Percentiles rank a stretch among this genome's conserved stretches.
Conservation (phyloP, 2,797 vertebrate genomes). For the Artibeus jamaicensis region DNA sequence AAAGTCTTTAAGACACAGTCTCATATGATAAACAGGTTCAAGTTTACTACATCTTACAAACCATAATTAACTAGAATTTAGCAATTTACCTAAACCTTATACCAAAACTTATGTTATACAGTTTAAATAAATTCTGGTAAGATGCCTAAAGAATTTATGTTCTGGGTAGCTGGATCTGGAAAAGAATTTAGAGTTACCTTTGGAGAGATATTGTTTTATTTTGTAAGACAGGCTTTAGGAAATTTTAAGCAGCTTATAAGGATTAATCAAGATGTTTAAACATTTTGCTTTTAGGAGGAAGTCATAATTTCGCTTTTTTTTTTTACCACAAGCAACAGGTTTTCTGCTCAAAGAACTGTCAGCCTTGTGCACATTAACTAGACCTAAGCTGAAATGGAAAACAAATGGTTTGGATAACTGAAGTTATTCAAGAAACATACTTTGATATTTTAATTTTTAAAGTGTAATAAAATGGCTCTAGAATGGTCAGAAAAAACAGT, state of each 20-base stretch:
- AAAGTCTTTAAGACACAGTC: neutral
- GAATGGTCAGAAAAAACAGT: neutral
- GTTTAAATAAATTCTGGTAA: constrained; percentile 21
- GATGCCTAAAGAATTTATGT: neutral
- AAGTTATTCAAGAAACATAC: constrained; percentile 17
- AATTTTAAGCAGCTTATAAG: neutral
- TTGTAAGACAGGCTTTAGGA: neutral
- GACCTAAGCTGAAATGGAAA: neutral
- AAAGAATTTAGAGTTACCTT: neutral
- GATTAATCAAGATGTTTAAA: neutral
- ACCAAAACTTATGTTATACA: neutral
- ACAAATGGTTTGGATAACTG: neutral
- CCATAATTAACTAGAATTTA: neutral
- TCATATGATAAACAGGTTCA: neutral
- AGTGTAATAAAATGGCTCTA: constrained; percentile 8
- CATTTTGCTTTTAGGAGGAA: constrained; percentile 23
- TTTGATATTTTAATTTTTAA: neutral
- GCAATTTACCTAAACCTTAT: neutral
- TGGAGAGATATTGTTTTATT: constrained; percentile 9
- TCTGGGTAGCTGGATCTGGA: neutral
- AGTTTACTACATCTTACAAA: neutral
- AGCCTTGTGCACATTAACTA: neutral
- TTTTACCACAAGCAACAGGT: neutral
- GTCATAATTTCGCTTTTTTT: neutral
- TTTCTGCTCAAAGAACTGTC: neutral